Evolutionary conservation across 2,888 invertebrate genomes (phyloP).

Genomic region (Agonopterix subpropinquella): DNA sequence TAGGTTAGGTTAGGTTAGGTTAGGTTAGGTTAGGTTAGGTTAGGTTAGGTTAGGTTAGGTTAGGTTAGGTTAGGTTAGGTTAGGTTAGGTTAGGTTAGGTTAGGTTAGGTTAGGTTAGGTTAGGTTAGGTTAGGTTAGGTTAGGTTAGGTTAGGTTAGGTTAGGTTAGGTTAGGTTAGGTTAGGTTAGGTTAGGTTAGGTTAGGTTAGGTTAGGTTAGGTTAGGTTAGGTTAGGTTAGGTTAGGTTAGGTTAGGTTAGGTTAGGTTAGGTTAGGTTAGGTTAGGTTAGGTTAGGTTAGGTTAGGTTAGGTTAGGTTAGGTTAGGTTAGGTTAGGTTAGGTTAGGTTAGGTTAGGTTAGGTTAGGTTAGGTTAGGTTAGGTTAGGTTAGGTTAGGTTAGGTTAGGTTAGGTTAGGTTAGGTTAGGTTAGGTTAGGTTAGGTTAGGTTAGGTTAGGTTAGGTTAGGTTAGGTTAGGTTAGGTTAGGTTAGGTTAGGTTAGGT

Average conservation of each 20-base stretch:
- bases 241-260: slow-evolving; percentile 4
- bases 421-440: slow-evolving; percentile 4
- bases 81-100: slow-evolving; percentile 5
- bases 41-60: slow-evolving; percentile 5
- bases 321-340: slow-evolving; percentile 4
- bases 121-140: slow-evolving; percentile 5
- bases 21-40: slow-evolving; percentile 6
- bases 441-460: slow-evolving; percentile 4
- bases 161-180: slow-evolving; percentile 4
- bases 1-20: slow-evolving; percentile 6
- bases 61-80: slow-evolving; percentile 5
- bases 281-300: slow-evolving; percentile 4
- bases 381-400: slow-evolving; percentile 4
- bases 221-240: slow-evolving; percentile 4
- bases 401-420: slow-evolving; percentile 4
- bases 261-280: slow-evolving; percentile 4
- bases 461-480: slow-evolving; percentile 4
- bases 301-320: slow-evolving; percentile 4
- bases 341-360: slow-evolving; percentile 4
- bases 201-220: slow-evolving; percentile 4
- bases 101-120: slow-evolving; percentile 5
- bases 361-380: slow-evolving; percentile 4
- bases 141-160: slow-evolving; percentile 5
- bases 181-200: slow-evolving; percentile 4
- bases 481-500: slow-evolving; percentile 4